Evolutionary conservation across 2,888 invertebrate species (phyloP).

Genomic region (Ochlodes sylvanus): DNA sequence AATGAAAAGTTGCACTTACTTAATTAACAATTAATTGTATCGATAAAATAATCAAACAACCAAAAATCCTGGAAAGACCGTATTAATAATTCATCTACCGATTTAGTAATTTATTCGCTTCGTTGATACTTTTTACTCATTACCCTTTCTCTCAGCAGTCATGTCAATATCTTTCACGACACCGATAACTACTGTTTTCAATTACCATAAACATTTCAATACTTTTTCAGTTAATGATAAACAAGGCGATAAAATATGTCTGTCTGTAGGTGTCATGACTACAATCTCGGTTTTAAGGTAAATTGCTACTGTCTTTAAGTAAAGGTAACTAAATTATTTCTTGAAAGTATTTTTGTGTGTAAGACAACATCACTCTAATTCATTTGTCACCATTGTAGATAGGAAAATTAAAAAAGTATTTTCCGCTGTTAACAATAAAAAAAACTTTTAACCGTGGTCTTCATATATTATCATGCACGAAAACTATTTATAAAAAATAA

Average conservation of each 20-base stretch:
- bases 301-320: neutral
- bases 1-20: no score
- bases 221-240: conserved; percentile 18
- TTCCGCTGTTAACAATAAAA: no score
- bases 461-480: no score
- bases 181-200: conserved; percentile 24
- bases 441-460: no score
- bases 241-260: conserved; percentile 20
- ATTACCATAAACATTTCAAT: conserved; percentile 36
- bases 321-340: no score
- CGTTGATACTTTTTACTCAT: conserved; percentile 18
- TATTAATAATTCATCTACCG: neutral
- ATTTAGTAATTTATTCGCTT: conserved; percentile 8
- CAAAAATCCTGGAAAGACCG: neutral
- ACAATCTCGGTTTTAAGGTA: conserved; percentile 5
- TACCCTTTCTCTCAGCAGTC: conserved; percentile 15
- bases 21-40: no score
- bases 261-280: conserved; percentile 1
- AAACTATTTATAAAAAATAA: no score
- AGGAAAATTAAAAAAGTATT: no score
- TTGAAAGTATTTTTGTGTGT: no score
- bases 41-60: neutral
- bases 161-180: conserved; percentile 22
- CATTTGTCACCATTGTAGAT: no score
- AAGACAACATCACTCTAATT: no score